Conservation (phyloP, 2,888 invertebrate genomes). For the Pseudococcus longispinus region DNA sequence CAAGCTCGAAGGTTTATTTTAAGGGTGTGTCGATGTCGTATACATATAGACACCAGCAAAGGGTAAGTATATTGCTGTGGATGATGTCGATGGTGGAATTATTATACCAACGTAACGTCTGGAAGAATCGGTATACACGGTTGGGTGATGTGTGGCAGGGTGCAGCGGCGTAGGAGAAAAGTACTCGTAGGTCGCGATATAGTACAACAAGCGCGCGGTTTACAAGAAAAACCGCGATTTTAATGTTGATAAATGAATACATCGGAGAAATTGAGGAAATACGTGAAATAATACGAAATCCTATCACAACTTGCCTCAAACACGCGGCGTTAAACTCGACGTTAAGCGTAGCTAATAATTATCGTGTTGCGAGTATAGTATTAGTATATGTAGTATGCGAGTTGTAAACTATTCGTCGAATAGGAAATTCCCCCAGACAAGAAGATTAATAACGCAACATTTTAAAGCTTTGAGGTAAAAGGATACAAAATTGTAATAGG, state of each 20-base stretch:
- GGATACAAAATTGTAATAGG: slow-evolving; percentile 43
- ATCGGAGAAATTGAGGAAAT: slow-evolving; percentile 20
- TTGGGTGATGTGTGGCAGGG: too few species aligned
- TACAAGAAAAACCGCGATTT: slow-evolving; percentile 22
- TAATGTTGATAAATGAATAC: slow-evolving; percentile 26
- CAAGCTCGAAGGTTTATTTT: background rate
- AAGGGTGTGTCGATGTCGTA: background rate
- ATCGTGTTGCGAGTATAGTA: slow-evolving; percentile 17
- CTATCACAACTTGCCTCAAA: slow-evolving; percentile 15
- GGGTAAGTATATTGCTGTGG: background rate
- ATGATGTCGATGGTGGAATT: background rate
- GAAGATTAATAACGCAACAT: slow-evolving; percentile 25
- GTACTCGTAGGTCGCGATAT: background rate
- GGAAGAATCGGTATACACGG: background rate
- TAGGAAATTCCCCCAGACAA: slow-evolving; percentile 27
- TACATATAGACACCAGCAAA: too few species aligned
- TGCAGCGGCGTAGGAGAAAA: background rate
- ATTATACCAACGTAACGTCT: background rate
- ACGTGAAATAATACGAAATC: slow-evolving; percentile 30
- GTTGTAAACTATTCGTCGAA: slow-evolving; percentile 28
- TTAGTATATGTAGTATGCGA: background rate
- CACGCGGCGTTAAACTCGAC: slow-evolving; percentile 26
- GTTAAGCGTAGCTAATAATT: slow-evolving; percentile 26
- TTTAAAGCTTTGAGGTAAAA: slow-evolving; percentile 10
- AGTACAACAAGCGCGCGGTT: background rate